A percentile compares a stretch with the other conserved stretches of the same genome.
These are phyloP conservation scores for Rhinophrynus dorsalis DNA, from an alignment of 2,797 vertebrate species.

Conservation along the genomic window DNA sequence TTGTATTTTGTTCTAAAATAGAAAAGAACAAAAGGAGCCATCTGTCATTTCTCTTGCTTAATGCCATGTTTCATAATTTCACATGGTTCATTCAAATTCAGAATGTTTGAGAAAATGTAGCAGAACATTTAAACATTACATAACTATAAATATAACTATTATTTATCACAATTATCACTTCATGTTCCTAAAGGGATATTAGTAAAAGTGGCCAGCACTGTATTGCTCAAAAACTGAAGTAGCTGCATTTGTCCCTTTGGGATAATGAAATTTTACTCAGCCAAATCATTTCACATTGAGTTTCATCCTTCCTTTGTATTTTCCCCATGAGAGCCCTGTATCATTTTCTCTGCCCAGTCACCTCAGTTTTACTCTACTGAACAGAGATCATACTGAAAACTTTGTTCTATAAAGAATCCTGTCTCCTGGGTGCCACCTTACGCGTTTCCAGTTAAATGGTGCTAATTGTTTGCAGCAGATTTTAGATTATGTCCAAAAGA, in stretches of 20 bases:
- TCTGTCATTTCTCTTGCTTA: slow-evolving; percentile 23
- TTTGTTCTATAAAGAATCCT: slow-evolving; percentile 28
- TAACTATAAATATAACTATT: slow-evolving; percentile 38
- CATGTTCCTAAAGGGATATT: slow-evolving; percentile 41
- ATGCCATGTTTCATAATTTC: slow-evolving; percentile 29
- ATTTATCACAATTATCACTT: slow-evolving; percentile 27
- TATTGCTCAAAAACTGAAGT: slow-evolving; percentile 27
- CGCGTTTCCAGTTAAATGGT: slow-evolving; percentile 20
- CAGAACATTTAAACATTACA: slow-evolving; percentile 35
- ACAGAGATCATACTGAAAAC: slow-evolving; percentile 26
- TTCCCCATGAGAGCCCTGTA: slow-evolving; percentile 39
- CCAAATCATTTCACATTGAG: slow-evolving; percentile 46
- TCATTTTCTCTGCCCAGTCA: slow-evolving; percentile 38
- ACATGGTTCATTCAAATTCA: slow-evolving; percentile 23
- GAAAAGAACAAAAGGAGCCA: slow-evolving; percentile 14
- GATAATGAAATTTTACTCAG: slow-evolving; percentile 47
- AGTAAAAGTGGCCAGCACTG: slow-evolving; percentile 13
- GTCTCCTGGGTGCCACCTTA: slow-evolving; percentile 16
- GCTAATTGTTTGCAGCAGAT: slow-evolving; percentile 40
- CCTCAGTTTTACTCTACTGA: slow-evolving; percentile 24
- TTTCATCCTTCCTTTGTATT: slow-evolving; percentile 40
- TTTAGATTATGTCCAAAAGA: slow-evolving; percentile 16
- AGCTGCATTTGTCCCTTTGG: slow-evolving; percentile 29
- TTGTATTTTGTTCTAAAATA: not conserved
- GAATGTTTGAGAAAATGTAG: slow-evolving; percentile 33